These are phyloP conservation scores for Meloidogyne chitwoodi DNA, from an alignment of 1,140 invertebrate genomes.

Conservation along the genomic window DNA sequence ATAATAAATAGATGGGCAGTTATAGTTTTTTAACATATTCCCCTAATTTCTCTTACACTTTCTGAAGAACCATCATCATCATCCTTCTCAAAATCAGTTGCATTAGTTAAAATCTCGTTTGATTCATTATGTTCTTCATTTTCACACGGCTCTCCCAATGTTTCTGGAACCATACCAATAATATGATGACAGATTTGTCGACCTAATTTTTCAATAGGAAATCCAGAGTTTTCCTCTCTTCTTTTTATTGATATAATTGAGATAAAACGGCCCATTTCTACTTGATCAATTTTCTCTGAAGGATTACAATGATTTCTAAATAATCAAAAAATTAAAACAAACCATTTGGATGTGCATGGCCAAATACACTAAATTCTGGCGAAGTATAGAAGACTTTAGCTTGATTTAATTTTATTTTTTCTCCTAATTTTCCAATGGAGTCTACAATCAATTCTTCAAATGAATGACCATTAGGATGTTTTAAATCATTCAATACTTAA, in stretches of 20 bases:
- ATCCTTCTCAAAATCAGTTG: constrained; percentile 23
- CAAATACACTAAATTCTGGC: constrained; percentile 29
- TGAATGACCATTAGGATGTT: constrained; percentile 31
- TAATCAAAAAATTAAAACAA: not conserved
- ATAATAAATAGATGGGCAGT: not conserved
- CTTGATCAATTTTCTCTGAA: constrained; percentile 41
- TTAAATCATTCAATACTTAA: constrained; percentile 34
- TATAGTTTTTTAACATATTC: not conserved
- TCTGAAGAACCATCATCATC: constrained; percentile 22
- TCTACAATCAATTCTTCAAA: constrained; percentile 47
- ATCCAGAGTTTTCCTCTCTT: constrained; percentile 16
- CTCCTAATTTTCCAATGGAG: constrained; percentile 53
- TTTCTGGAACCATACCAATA: constrained; percentile 53
- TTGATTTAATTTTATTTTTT: constrained; percentile 47
- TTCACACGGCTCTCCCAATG: constrained; percentile 31
- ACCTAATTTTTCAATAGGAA: constrained; percentile 42
- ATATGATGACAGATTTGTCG: constrained; percentile 58
- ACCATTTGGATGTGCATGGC: constrained; percentile 49
- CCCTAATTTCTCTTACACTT: constrained; percentile 23
- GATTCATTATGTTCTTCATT: constrained; percentile 6
- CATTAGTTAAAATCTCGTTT: constrained; percentile 1
- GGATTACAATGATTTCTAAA: not conserved
- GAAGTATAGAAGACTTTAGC: constrained; percentile 28
- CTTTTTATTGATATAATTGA: constrained; percentile 44
- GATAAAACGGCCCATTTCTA: constrained; percentile 48